Percentiles rank a stretch among this genome's conserved stretches.
Conservation (phyloP, 2,113 vertebrate species). For the Oreochromis niloticus region DNA sequence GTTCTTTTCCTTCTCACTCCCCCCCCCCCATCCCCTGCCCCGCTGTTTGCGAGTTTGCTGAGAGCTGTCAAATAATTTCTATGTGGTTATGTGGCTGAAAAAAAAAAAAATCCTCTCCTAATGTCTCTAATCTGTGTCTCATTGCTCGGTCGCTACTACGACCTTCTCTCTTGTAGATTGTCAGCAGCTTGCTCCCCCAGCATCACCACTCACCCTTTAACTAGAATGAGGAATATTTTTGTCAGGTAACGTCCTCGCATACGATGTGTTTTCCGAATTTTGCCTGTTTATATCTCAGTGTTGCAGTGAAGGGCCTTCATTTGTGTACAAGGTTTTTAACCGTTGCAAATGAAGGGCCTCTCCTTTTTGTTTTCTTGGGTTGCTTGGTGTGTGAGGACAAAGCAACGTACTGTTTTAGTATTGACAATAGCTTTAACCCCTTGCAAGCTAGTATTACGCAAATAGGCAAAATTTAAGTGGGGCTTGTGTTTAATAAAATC, state of each 20-base stretch:
- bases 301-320: conserved; percentile 29
- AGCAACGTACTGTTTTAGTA: conserved; percentile 47
- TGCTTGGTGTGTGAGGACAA: conserved; percentile 37
- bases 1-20: not conserved
- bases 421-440: conserved; percentile 65
- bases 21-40: not conserved
- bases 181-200: conserved; percentile 65
- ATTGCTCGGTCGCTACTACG: conserved; percentile 3
- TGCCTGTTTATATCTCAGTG: conserved; percentile 26
- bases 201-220: conserved; percentile 63
- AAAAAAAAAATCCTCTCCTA: conserved; percentile 14
- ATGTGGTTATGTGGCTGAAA: conserved; percentile 1
- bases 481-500: conserved; percentile 61
- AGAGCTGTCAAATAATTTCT: conserved; percentile 16
- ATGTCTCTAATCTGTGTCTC: conserved; percentile 44
- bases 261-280: not conserved
- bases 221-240: conserved; percentile 57
- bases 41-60: not conserved
- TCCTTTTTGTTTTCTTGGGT: not conserved
- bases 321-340: conserved; percentile 14
- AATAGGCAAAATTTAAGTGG: conserved; percentile 49
- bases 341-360: conserved; percentile 31
- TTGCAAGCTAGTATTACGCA: conserved; percentile 61
- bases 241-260: conserved; percentile 59
- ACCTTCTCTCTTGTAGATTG: conserved; percentile 46